Conservation (phyloP, 2,797 vertebrate species). For the Xerus rutilus region DNA sequence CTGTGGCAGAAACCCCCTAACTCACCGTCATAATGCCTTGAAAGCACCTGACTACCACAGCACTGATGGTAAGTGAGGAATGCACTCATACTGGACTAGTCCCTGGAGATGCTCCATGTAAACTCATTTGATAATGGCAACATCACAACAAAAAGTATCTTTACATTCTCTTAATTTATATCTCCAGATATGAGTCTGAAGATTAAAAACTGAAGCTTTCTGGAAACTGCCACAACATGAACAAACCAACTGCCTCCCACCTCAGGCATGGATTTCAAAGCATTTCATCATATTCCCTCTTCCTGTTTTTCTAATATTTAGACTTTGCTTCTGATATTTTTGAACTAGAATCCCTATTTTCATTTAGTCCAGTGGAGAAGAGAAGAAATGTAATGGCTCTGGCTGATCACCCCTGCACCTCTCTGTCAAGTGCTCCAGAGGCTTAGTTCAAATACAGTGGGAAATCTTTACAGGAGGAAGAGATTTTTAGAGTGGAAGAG, state of each 20-base stretch:
- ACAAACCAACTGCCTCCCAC: conserved; percentile 23
- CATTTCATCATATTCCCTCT: background rate
- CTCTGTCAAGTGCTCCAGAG: background rate
- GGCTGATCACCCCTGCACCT: background rate
- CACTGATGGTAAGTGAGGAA: background rate
- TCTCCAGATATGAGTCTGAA: conserved; percentile 87
- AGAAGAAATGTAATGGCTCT: background rate
- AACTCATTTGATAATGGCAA: background rate
- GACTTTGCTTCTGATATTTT: conserved; percentile 65
- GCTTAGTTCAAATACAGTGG: background rate
- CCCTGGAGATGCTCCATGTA: background rate
- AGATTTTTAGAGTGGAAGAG: background rate
- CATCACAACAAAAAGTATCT: background rate
- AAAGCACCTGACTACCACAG: background rate
- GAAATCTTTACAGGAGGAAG: background rate
- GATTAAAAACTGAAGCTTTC: conserved; percentile 79
- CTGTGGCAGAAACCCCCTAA: too few species aligned
- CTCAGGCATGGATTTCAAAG: conserved; percentile 57
- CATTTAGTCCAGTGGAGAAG: conserved; percentile 43
- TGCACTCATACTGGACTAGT: accelerated
- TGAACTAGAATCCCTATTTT: conserved; percentile 72
- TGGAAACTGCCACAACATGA: conserved; percentile 68
- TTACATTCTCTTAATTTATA: conserved; percentile 2
- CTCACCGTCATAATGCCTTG: background rate
- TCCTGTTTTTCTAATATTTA: conserved; percentile 56